Evolutionary conservation across 1,140 invertebrate genomes (phyloP), one percentile per base, ranked within the genome.

Genomic region (Eupeodes corollae): DNA sequence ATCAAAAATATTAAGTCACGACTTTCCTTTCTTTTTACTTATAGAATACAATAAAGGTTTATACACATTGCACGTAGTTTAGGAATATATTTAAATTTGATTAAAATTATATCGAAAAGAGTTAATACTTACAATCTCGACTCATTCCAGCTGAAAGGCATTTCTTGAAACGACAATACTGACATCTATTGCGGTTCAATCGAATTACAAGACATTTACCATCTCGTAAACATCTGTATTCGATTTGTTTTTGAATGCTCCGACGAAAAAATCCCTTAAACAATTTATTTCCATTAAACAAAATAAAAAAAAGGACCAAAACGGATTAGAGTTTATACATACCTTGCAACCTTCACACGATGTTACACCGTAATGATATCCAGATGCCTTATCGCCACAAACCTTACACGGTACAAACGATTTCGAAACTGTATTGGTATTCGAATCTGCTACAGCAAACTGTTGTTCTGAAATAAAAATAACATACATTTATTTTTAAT

Each of bases 261-360:
- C 85, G 76, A 37, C 85, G 75, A 73, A 88, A 88, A 72, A 88
- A 88, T 45, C 84, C 85, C 86, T 88, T 77, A 44, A 73, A 76
- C 3, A 19, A 5, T 31, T 5, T 10, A 15, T 0, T 14, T 13
- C 15, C 13, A 12, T 8, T n/a, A n/a, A n/a, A n/a, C n/a, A n/a
- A n/a, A n/a, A n/a, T n/a, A n/a, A n/a, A n/a, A n/a, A n/a, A n/a
- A n/a, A n/a, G n/a, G n/a, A n/a, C n/a, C n/a, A n/a, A n/a, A n/a
- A n/a, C n/a, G n/a, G n/a, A n/a, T n/a, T n/a, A n/a, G 5, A 14
- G 19, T 3, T 12, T 1, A 19, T 19, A 48, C 78, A 79, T 78
- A 98, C 95, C 84, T 99, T 99, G 77, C 96, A 99, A 61, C 96
- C 96, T 76, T 99, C 96, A 73, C 96, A 99, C 46, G 92, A 96